Percentiles rank a stretch among this genome's conserved stretches.
phyloP scores from a whole-genome alignment of 1,140 invertebrate species.

The Microplitis demolitor region DNA sequence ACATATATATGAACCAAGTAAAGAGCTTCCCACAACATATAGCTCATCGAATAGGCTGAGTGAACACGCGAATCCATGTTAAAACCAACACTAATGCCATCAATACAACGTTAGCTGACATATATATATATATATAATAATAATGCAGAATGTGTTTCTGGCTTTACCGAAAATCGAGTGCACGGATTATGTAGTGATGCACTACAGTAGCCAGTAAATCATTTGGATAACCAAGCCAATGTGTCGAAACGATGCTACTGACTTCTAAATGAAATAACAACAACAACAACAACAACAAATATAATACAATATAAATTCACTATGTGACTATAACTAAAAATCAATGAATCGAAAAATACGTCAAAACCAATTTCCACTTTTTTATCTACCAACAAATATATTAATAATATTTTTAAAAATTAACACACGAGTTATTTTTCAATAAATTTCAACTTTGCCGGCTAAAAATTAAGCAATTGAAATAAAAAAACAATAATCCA shows the following conservation, averaged over 20 bases:
- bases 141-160: constrained; percentile 8
- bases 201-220: constrained; percentile 23
- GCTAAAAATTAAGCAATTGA: too few species aligned
- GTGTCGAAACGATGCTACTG: constrained; percentile 4
- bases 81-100: neutral
- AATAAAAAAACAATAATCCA: too few species aligned
- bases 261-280: neutral
- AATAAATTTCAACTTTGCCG: too few species aligned
- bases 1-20: neutral
- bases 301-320: constrained; percentile 1
- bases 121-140: constrained; percentile 7
- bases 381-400: too few species aligned
- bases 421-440: too few species aligned
- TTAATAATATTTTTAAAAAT: too few species aligned
- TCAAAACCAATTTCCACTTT: neutral
- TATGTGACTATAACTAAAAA: neutral
- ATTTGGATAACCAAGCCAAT: constrained; percentile 20
- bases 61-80: neutral
- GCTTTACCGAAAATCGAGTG: constrained; percentile 27
- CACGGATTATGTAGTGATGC: constrained; percentile 23
- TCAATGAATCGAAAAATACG: neutral
- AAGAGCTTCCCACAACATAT: too few species aligned
- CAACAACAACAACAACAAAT: neutral
- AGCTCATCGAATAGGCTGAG: neutral
- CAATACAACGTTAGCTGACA: neutral